Evolutionary conservation across 2,888 invertebrate genomes (phyloP).

Genomic region (Cacoxenus indagator): DNA sequence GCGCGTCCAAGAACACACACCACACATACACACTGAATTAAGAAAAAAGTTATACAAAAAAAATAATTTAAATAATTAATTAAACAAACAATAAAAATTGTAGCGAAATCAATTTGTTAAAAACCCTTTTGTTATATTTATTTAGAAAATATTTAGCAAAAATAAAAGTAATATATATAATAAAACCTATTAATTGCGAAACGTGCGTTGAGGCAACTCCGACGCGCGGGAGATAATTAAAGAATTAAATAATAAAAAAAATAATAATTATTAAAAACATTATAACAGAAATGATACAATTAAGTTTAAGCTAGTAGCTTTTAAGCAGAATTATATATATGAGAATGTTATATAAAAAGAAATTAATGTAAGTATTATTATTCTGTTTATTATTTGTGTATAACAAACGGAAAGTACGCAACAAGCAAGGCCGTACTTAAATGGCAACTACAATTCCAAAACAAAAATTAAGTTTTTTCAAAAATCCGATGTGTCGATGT

Average conservation of each 20-base stretch:
- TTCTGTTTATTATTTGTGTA: background rate
- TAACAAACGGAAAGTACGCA: background rate
- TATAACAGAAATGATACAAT: background rate
- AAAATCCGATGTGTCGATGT: conserved; percentile 17
- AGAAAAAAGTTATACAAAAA: conserved; percentile 9
- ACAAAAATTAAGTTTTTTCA: background rate
- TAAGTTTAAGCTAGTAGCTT: conserved; percentile 17
- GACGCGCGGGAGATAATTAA: conserved; percentile 6
- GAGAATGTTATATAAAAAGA: conserved; percentile 10
- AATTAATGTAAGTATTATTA: conserved; percentile 20
- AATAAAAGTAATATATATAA: background rate
- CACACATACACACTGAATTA: conserved; percentile 19
- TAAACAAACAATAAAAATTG: conserved; percentile 18
- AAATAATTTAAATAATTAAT: conserved; percentile 26
- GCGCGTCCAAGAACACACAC: conserved; percentile 23
- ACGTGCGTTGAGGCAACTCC: conserved; percentile 19
- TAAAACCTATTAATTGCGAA: background rate
- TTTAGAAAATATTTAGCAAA: conserved; percentile 3
- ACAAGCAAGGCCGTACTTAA: background rate
- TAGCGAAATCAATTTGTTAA: background rate
- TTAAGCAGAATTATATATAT: conserved; percentile 13
- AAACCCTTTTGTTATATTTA: background rate
- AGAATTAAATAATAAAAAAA: conserved; percentile 13
- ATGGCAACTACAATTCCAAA: background rate
- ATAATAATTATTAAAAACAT: conserved; percentile 12